Conservation (phyloP, 2,888 invertebrate species). For the Stenodera caucasica region DNA sequence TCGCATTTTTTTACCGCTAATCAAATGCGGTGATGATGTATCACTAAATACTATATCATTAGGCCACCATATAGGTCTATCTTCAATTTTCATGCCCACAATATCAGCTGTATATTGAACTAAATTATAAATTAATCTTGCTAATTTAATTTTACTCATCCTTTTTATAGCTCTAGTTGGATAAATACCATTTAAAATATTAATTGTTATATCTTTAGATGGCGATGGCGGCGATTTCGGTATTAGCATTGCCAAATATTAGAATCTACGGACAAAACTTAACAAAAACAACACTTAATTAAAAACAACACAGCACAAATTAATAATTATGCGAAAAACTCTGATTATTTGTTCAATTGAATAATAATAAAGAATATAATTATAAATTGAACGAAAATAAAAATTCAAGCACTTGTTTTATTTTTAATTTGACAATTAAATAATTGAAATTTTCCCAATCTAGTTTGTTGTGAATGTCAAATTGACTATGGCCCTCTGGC, state of each 20-base stretch:
- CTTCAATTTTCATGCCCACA: neutral
- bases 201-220: neutral
- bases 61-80: constrained; percentile 38
- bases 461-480: too few species aligned
- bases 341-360: too few species aligned
- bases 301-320: too few species aligned
- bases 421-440: too few species aligned
- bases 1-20: constrained; percentile 8
- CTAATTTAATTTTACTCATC: constrained; percentile 29
- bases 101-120: constrained; percentile 29
- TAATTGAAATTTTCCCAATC: too few species aligned
- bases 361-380: too few species aligned
- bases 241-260: neutral
- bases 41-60: constrained; percentile 28
- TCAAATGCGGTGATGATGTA: neutral
- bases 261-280: neutral
- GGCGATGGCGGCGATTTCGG: neutral
- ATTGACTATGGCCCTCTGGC: too few species aligned
- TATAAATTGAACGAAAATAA: too few species aligned
- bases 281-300: neutral
- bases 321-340: too few species aligned
- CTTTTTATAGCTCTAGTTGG: constrained; percentile 19
- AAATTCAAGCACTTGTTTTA: too few species aligned
- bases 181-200: constrained; percentile 21
- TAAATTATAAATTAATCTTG: constrained; percentile 35